Evolutionary conservation across 2,797 vertebrate species (phyloP), one percentile per base, ranked within the genome.

Genomic region (Mus spretus): DNA sequence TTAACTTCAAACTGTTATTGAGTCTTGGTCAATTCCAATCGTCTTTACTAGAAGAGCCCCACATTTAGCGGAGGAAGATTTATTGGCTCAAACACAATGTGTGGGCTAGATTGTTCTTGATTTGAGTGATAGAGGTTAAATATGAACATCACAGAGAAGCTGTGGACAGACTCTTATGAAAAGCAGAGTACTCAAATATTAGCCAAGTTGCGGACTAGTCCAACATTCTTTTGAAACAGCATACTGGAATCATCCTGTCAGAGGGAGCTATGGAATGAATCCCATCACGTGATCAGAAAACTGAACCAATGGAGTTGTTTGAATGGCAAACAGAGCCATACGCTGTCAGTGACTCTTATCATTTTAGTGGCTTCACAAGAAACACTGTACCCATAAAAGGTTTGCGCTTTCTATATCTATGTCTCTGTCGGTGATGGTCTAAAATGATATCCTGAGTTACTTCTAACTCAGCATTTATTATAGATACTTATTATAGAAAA

Each of bases 381-480:
- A 86, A 91, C 44, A 74, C 31, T 88, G n/a, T 75, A 67, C 92
- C 97, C 91, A 94, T 84, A n/a, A 84, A 72, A 78, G 14, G 37
- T 40, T 72, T 93, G 0, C 2, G 63, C 93, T 97, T 78, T 7
- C 82, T 95, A 50, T 83, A 85, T 53, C 96, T 96, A 44, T 55
- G 85, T 67, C 96, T 61, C n/a, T 96, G 91, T 97, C 91, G 97
- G 37, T 75, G 96, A 97, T 93, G 91, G 80, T 85, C 96, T 96
- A 59, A 98, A 97, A 97, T 93, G 70, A 92, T 97, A 70, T 86
- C 81, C 96, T 55, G 97, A 97, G 93, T 98, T 74, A 79, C 97
- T 98, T 97, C 94, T 98, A 97, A 97, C 98, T 97, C 93, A 75
- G 20, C 94, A 87, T 97, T 98, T 97, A 96, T 97, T 91, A 24